A percentile compares a stretch with the other conserved stretches of the same genome.
These are phyloP conservation scores for Colius striatus DNA, from an alignment of 2,113 vertebrate genomes.

Conservation along the genomic window DNA sequence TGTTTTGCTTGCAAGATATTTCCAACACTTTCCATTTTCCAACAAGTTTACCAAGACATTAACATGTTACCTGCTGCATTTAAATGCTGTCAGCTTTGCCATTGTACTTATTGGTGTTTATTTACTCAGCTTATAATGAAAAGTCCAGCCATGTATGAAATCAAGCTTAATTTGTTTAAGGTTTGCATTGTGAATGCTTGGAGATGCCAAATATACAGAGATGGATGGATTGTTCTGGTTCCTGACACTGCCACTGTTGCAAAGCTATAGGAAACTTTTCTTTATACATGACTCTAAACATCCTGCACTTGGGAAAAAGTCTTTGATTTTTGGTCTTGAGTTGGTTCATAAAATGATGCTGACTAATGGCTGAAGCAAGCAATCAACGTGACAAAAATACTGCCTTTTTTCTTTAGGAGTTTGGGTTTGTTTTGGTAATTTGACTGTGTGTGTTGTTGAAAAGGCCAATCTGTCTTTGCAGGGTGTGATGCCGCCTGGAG, in stretches of 20 bases:
- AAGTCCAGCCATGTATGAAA: neutral
- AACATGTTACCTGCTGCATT: neutral
- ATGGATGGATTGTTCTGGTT: neutral
- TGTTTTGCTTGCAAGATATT: neutral
- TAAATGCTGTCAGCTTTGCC: neutral
- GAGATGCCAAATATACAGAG: neutral
- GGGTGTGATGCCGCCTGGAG: slow-evolving; percentile 49
- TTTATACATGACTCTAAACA: neutral
- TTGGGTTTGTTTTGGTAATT: neutral
- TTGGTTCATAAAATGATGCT: neutral
- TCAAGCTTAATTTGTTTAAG: neutral
- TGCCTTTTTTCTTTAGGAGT: neutral
- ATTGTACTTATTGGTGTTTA: neutral
- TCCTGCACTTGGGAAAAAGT: neutral
- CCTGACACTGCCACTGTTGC: neutral
- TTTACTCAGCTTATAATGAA: neutral
- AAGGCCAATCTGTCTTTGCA: slow-evolving; percentile 3
- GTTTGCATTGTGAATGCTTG: neutral
- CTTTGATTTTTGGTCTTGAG: fast-evolving
- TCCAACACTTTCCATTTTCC: neutral
- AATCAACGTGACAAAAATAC: neutral
- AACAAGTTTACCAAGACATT: neutral
- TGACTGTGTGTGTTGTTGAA: neutral
- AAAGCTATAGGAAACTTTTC: neutral
- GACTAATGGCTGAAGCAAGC: neutral